phyloP scores from a whole-genome alignment of 2,797 vertebrate species.

The Limosa lapponica region DNA sequence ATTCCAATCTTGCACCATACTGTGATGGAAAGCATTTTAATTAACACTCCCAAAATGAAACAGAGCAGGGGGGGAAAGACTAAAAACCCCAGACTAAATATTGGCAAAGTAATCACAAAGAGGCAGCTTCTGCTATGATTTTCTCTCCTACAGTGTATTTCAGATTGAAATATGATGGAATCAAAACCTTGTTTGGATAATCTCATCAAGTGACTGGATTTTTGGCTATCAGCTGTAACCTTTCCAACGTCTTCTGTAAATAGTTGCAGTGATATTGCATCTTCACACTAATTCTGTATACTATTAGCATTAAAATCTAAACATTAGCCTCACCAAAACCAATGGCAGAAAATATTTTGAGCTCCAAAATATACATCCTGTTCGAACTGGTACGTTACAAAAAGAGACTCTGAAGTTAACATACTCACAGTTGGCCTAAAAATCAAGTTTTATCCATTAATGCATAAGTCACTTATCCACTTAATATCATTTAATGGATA shows the following conservation, averaged over 20 bases:
- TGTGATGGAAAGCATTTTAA: not conserved
- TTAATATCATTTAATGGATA: not conserved
- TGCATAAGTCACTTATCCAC: not conserved
- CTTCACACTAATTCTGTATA: not conserved
- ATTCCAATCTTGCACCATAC: not conserved
- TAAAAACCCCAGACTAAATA: not conserved
- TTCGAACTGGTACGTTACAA: not conserved
- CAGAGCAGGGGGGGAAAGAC: not conserved
- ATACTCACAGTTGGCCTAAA: not conserved
- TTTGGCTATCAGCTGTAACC: not conserved
- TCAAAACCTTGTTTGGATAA: not conserved
- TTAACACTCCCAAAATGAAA: not conserved
- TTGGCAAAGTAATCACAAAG: not conserved
- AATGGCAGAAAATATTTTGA: not conserved
- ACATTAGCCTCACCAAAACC: not conserved
- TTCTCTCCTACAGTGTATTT: not conserved
- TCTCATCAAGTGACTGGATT: not conserved
- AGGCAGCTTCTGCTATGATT: not conserved
- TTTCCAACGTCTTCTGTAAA: not conserved
- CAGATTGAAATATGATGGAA: not conserved
- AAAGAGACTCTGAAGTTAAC: not conserved
- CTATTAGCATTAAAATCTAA: not conserved
- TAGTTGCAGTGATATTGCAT: not conserved
- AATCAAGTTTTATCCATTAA: not conserved
- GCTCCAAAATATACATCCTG: not conserved